Conservation (phyloP, 1,140 invertebrate genomes). For the Varroa destructor region DNA sequence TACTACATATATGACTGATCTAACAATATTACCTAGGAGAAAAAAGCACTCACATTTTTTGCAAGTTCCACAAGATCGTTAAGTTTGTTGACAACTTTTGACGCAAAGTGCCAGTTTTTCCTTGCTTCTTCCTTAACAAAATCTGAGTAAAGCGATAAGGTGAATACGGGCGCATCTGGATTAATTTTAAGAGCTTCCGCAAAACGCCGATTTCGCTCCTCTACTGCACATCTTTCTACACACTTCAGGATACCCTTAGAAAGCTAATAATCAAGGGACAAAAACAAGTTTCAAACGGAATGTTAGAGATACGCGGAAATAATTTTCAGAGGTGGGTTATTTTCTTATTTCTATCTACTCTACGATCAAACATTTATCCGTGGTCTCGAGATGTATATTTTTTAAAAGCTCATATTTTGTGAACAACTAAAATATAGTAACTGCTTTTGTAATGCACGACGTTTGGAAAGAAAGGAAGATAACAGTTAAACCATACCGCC, state of each 20-base stretch:
- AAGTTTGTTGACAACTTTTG: slow-evolving; percentile 67
- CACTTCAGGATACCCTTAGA: slow-evolving; percentile 56
- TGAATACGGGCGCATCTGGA: slow-evolving; percentile 65
- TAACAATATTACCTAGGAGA: background rate
- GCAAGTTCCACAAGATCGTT: slow-evolving; percentile 70
- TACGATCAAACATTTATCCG: too few species aligned
- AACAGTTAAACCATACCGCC: too few species aligned
- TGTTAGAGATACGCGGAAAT: background rate
- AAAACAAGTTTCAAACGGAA: background rate
- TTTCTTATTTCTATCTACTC: too few species aligned
- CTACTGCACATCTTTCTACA: slow-evolving; percentile 71
- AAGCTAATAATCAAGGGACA: background rate
- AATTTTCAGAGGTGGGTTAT: background rate
- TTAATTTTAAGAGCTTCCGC: slow-evolving; percentile 76
- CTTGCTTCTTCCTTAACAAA: slow-evolving; percentile 70
- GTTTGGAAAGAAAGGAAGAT: too few species aligned
- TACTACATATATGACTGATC: background rate
- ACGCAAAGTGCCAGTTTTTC: slow-evolving; percentile 64
- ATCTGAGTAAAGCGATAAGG: slow-evolving; percentile 58
- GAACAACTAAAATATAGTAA: too few species aligned
- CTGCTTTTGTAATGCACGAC: too few species aligned
- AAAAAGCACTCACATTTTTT: slow-evolving; percentile 53
- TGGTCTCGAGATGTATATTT: too few species aligned
- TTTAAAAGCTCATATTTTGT: too few species aligned
- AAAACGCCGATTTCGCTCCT: slow-evolving; percentile 70